phyloP scores from a whole-genome alignment of 2,113 vertebrate genomes.

The human region DNA sequence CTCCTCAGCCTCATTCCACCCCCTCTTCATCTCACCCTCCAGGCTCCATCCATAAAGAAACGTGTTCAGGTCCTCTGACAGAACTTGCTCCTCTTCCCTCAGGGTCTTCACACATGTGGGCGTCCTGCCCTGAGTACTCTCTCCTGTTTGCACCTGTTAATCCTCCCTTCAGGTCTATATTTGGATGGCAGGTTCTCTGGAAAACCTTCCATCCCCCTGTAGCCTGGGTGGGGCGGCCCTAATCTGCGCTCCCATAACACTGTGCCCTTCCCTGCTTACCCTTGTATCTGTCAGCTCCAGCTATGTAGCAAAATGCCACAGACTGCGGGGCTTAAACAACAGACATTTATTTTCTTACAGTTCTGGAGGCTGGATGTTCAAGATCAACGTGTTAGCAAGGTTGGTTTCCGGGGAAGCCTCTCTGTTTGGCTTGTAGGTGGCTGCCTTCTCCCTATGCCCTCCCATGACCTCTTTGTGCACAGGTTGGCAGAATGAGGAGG shows the following conservation, averaged over 20 bases:
- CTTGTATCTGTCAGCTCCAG: neutral
- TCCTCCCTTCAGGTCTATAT: neutral
- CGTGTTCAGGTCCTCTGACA: neutral
- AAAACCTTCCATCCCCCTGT: neutral
- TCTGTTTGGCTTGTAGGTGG: neutral
- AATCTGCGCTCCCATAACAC: neutral
- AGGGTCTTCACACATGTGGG: accelerated
- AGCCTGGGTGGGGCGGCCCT: neutral
- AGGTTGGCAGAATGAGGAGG: neutral
- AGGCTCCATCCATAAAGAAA: neutral
- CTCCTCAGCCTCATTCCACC: neutral
- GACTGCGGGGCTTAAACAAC: neutral
- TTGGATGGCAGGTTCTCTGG: neutral
- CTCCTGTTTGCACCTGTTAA: neutral
- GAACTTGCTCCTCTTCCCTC: neutral
- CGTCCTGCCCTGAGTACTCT: accelerated
- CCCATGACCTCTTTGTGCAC: neutral
- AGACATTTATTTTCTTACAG: neutral
- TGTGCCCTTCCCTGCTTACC: accelerated
- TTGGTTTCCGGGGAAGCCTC: neutral
- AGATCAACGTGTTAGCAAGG: neutral
- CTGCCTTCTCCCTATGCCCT: neutral
- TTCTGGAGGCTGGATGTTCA: neutral
- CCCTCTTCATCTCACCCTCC: neutral
- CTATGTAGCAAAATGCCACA: neutral